Evolutionary conservation across 2,113 vertebrate species (phyloP).

Genomic region (Heterotis niloticus): DNA sequence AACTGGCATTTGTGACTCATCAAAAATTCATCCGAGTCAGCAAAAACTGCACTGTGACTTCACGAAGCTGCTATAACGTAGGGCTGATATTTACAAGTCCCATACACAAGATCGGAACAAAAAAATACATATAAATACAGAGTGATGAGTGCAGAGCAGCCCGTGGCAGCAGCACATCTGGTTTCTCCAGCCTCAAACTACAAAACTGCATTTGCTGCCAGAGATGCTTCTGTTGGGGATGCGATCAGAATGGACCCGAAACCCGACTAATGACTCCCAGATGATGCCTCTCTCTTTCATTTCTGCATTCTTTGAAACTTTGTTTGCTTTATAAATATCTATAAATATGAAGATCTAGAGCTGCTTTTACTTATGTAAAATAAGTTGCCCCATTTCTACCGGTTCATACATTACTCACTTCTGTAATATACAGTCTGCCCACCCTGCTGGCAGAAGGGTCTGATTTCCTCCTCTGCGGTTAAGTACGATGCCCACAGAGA

Average conservation of each 20-base stretch:
- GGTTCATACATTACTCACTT: not conserved
- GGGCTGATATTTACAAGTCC: no score
- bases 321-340: not conserved
- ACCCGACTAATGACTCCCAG: not conserved
- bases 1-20: no score
- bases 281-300: not conserved
- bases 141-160: no score
- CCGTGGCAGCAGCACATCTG: no score
- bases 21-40: no score
- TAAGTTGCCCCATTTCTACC: not conserved
- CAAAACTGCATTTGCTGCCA: no score
- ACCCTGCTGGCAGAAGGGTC: not conserved
- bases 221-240: no score
- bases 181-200: no score
- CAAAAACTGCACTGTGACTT: no score
- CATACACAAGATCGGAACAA: no score
- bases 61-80: no score
- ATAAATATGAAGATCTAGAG: not conserved
- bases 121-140: no score
- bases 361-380: not conserved
- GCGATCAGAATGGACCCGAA: not conserved
- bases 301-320: constrained; percentile 1
- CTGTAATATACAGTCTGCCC: not conserved
- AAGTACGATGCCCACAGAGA: not conserved
- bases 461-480: constrained; percentile 9